phyloP scores from a whole-genome alignment of 1,140 invertebrate species.

The Camponotus pennsylvanicus region DNA sequence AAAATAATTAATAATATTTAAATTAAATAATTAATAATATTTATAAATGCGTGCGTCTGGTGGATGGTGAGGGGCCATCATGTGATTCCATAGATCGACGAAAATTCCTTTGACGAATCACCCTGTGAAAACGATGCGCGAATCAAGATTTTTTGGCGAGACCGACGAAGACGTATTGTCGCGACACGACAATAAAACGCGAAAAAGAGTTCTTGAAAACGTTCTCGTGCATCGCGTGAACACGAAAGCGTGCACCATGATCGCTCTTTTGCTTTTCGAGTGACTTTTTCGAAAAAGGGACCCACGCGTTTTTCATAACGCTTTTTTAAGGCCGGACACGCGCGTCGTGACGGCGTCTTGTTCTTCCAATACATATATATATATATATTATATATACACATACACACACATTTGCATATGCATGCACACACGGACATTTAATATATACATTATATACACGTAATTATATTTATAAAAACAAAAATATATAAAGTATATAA shows the following conservation, averaged over 20 bases:
- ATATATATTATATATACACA: constrained; percentile 71
- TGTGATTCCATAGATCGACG: too few relatives aligned
- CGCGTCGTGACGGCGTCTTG: constrained; percentile 72
- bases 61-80: too few relatives aligned
- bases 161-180: constrained; percentile 46
- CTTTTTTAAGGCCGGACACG: constrained; percentile 71
- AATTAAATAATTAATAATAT: too few relatives aligned
- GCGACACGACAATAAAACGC: constrained; percentile 44
- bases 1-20: too few relatives aligned
- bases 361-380: constrained; percentile 76
- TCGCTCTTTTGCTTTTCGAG: constrained; percentile 69
- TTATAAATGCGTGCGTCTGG: too few relatives aligned
- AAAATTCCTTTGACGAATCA: neutral
- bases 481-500: constrained; percentile 50
- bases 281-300: constrained; percentile 76
- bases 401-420: constrained; percentile 62
- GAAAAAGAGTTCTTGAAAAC: constrained; percentile 19
- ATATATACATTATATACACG: constrained; percentile 42
- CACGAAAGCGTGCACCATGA: constrained; percentile 22
- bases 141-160: constrained; percentile 20
- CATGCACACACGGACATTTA: constrained; percentile 60
- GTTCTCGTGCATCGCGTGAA: constrained; percentile 30
- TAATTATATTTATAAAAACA: constrained; percentile 62
- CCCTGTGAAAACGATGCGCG: constrained; percentile 37
- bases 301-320: constrained; percentile 78